Conservation (phyloP, 2,113 vertebrate genomes). For the Forbesichthys agassizii region DNA sequence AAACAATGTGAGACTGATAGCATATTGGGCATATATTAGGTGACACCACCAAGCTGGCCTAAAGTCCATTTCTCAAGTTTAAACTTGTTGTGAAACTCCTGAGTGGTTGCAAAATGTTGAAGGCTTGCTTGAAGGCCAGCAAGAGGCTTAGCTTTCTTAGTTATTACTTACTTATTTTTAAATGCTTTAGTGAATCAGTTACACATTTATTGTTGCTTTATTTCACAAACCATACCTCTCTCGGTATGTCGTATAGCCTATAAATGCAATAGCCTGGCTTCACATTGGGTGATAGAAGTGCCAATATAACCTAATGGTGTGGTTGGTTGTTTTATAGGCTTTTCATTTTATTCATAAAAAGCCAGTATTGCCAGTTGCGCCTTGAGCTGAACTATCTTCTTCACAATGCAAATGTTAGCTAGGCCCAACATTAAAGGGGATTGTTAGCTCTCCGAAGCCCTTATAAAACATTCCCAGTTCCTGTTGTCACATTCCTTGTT, state of each 20-base stretch:
- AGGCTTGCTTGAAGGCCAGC: neutral
- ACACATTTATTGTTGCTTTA: neutral
- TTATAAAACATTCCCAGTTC: slow-evolving; percentile 60
- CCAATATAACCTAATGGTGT: too few species aligned
- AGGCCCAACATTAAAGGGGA: slow-evolving; percentile 13
- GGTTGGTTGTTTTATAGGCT: neutral
- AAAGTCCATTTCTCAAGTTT: slow-evolving; percentile 4
- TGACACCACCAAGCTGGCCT: neutral
- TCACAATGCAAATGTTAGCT: too few species aligned
- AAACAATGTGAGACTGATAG: too few species aligned
- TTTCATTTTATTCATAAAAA: slow-evolving; percentile 1
- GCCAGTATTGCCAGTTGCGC: neutral
- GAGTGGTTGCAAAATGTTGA: slow-evolving; percentile 3
- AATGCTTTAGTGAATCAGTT: slow-evolving; percentile 6
- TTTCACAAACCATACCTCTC: neutral
- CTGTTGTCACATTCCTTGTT: slow-evolving; percentile 53
- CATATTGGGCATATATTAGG: neutral
- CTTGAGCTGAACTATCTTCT: neutral
- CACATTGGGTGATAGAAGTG: too few species aligned
- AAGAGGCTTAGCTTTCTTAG: slow-evolving; percentile 24
- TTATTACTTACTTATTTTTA: too few species aligned
- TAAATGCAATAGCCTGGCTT: too few species aligned
- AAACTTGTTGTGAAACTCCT: neutral
- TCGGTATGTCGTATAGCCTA: too few species aligned
- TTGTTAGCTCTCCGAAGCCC: slow-evolving; percentile 40